Base-by-base conservation (phyloP, 2,797 vertebrate genomes). In the Catostomus latipinnis region DNA sequence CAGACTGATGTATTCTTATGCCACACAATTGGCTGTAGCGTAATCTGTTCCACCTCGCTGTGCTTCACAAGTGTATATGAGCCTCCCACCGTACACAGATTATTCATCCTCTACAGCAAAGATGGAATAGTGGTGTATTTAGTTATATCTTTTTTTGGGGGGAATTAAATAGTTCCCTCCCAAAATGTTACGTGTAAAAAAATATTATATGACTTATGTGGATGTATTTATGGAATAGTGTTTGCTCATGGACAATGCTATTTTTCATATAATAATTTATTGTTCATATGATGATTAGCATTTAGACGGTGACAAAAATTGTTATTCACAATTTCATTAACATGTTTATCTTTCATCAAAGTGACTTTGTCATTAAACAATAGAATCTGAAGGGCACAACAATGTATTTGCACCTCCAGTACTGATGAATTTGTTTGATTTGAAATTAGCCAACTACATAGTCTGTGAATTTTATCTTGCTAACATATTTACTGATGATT, bases 1-100 rank as follows among this genome's bases (percentile, higher is more conserved):
- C 75, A 81, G 78, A 83, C 74, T 83, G 83, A 83, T 83, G 81
- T 66, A 61, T 81, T 83, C 81, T 81, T 83, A 82, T 65, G 67
- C 71, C 67, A 74, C n/a, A 70, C 76, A 86, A 86, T 74, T 86
- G 85, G 66, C 82, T 82, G 74, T 82, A 57, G 57, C 66, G 70
- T 82, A 80, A 86, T 82, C 77, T 82, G 82, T 82, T 84, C 82
- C 80, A 73, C 74, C 76, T 69, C 81, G 57, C 66, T 83, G 45
- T 58, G 68, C 60, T 58, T 71, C 53, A 71, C 43, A 68, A 57
- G 80, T 62, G 74, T 66, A 54, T 52, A 70, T 13, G 58, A 69
- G 60, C 34, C 66, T 56, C 71, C 82, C 62, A 54, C 46, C 43
- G 43, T 72, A 74, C 54, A 76, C 73, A 48, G 49, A 84, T 78